Conservation (phyloP, 2,797 vertebrate species). For the Acipenser transmontanus region DNA sequence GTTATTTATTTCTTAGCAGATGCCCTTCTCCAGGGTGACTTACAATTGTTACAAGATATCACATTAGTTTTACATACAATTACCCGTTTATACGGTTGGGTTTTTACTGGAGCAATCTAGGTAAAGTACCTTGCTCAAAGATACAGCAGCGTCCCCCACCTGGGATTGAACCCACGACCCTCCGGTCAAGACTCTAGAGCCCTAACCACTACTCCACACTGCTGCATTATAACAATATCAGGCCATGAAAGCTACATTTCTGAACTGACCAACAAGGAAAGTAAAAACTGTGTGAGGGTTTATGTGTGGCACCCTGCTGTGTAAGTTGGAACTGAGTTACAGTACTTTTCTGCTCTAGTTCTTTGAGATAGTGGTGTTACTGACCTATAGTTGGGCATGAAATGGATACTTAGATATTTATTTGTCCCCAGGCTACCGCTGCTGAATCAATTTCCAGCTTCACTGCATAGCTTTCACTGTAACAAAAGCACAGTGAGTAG, state of each 20-base stretch:
- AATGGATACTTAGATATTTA: slow-evolving; percentile 34
- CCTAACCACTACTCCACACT: no score
- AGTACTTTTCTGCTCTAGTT: slow-evolving; percentile 28
- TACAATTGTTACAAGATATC: no score
- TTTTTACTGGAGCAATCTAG: no score
- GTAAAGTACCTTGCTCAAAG: no score
- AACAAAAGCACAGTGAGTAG: slow-evolving; percentile 31
- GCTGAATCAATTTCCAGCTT: slow-evolving; percentile 27
- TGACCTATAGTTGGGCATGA: slow-evolving; percentile 24
- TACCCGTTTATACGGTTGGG: no score
- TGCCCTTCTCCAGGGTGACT: no score
- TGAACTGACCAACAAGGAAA: slow-evolving; percentile 21
- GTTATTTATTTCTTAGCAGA: no score
- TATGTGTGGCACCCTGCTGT: slow-evolving; percentile 15
- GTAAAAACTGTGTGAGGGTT: slow-evolving; percentile 17
- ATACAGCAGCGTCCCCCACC: no score
- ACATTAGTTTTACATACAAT: no score
- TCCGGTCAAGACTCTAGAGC: no score
- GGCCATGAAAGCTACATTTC: slow-evolving; percentile 10
- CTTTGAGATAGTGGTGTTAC: slow-evolving; percentile 14
- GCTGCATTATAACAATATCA: background rate
- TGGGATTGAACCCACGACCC: no score
- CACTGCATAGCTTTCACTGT: slow-evolving; percentile 28
- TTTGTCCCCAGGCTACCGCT: slow-evolving; percentile 17
- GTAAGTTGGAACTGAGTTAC: slow-evolving; percentile 21